phyloP scores from a whole-genome alignment of 2,888 invertebrate species.

The Prosapia bicincta region DNA sequence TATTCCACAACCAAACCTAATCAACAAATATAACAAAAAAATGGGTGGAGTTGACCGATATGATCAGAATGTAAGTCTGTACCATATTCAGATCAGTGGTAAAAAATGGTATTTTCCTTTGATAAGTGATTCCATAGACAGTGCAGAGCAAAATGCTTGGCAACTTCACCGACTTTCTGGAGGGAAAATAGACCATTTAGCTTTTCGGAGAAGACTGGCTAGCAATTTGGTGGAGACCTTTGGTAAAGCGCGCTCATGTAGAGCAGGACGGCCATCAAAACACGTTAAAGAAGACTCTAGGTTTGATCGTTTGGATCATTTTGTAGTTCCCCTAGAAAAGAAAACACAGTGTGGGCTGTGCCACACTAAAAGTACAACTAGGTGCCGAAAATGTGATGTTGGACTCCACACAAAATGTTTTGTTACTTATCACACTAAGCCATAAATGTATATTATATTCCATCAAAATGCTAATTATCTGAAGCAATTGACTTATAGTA shows the following conservation, averaged over 20 bases:
- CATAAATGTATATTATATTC: no score
- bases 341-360: slow-evolving; percentile 18
- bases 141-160: slow-evolving; percentile 41
- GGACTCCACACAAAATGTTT: no score
- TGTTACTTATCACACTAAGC: no score
- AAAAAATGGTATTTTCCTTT: slow-evolving; percentile 42
- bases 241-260: not conserved
- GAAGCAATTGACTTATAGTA: no score
- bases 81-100: slow-evolving; percentile 38
- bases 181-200: slow-evolving; percentile 36
- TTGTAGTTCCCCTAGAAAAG: slow-evolving; percentile 19
- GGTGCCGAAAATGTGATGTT: no score
- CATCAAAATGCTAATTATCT: no score
- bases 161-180: slow-evolving; percentile 35
- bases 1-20: not conserved
- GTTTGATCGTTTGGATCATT: slow-evolving; percentile 19
- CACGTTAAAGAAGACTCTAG: slow-evolving; percentile 6
- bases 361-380: no score
- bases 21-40: slow-evolving; percentile 32
- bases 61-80: slow-evolving; percentile 40
- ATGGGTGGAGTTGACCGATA: slow-evolving; percentile 29
- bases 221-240: slow-evolving; percentile 9
- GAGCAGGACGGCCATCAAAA: slow-evolving; percentile 1
- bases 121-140: slow-evolving; percentile 38
- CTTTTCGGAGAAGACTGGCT: slow-evolving; percentile 37